Base-by-base conservation (phyloP, 2,888 invertebrate genomes). In the Ischnus inquisitorius region DNA sequence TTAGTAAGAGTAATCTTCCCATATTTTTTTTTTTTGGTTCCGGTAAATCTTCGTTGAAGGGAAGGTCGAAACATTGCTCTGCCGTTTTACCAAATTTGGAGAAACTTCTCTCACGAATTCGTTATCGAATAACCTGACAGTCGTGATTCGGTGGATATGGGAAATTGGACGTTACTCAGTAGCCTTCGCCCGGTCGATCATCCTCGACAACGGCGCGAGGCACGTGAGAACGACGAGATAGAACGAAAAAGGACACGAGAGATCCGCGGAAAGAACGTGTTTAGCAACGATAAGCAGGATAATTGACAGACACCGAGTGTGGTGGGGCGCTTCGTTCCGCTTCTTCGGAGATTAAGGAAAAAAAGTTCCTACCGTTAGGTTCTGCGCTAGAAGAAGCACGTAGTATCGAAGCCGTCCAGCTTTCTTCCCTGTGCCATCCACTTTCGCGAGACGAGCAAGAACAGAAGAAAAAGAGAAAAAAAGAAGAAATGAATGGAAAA, bases 281-380 rank as follows among this genome's bases (percentile, higher is more conserved):
- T 81, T 81, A 81, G 84, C 84, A 84, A 84, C 84, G 80, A 84
- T 84, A 84, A 84, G 84, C 78, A 78, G 84, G 81, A 81, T 84
- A 84, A 84, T 84, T 84, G 80, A 84, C 84, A 77, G 81, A 65
- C 78, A 69, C 69, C 78, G 74, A 69, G 64, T 75, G 68, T 54
- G 64, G 72, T 54, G 64, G 57, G 43, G 80, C 62, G 43, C 62
- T 54, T 74, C 71, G 77, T 67, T 78, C 69, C 62, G 74, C 65
- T 74, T 69, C 84, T 75, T 75, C 81, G 84, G 65, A 84, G 84
- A 84, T 84, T 84, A 84, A 84, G 74, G 84, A 78, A 34, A 78
- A n/a, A 84, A 84, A 84, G 84, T 84, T 84, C 69, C 69, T 75
- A 69, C 57, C 48, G 74, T 34, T 34, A 78, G 74, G 78, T 64